Conservation (phyloP, 1,140 invertebrate species). For the Homalodisca vitripennis region DNA sequence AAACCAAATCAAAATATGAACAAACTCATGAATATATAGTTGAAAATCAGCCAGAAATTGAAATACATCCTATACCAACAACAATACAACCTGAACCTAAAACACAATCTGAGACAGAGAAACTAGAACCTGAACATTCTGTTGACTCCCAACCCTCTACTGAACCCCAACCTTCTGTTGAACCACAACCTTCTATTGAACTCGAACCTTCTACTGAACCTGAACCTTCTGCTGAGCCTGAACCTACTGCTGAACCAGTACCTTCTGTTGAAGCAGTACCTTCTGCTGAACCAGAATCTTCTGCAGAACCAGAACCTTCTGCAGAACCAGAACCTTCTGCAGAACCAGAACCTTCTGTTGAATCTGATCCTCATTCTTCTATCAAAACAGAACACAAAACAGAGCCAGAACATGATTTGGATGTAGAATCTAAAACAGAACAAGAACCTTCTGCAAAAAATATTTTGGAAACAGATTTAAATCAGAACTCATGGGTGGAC, state of each 20-base stretch:
- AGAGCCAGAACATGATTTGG: conserved; percentile 35
- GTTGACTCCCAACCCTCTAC: conserved; percentile 33
- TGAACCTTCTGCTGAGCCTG: conserved; percentile 21
- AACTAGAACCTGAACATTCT: conserved; percentile 25
- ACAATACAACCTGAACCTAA: neutral
- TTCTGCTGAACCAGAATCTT: conserved; percentile 40
- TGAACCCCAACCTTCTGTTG: conserved; percentile 28
- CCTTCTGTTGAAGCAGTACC: conserved; percentile 29
- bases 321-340: conserved; percentile 40
- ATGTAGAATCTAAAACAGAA: conserved; percentile 35
- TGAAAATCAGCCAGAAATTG: neutral
- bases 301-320: conserved; percentile 42
- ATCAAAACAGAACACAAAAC: conserved; percentile 34
- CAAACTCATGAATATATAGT: neutral
- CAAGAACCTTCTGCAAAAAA: conserved; percentile 41
- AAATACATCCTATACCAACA: neutral
- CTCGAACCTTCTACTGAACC: conserved; percentile 36
- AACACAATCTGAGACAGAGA: neutral
- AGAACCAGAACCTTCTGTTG: conserved; percentile 38
- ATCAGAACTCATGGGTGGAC: too few relatives aligned
- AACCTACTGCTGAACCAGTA: conserved; percentile 20
- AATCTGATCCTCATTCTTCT: conserved; percentile 29
- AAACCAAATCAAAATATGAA: conserved; percentile 35
- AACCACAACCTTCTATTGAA: conserved; percentile 25
- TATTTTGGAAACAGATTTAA: too few relatives aligned